Percentiles rank a stretch among this genome's conserved stretches.
Evolutionary conservation across 64 coral and sea anemone species (phyloP).

Genomic region (Hydrozoanthus tunicans): DNA sequence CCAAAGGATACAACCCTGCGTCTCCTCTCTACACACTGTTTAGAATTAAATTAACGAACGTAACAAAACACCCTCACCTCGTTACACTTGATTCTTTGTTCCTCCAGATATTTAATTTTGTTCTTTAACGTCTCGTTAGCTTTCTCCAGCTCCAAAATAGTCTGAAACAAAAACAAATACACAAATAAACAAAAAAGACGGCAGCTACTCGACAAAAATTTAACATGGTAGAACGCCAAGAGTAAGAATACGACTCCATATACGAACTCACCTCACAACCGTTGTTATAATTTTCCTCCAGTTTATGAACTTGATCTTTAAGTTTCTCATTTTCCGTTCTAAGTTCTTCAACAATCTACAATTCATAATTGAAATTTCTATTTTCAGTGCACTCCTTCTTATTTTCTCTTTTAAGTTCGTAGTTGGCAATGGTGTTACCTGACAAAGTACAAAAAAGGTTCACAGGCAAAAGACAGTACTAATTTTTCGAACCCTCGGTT

Average conservation of each 20-base stretch:
- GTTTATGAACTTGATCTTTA: constrained; percentile 1
- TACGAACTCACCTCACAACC: neutral
- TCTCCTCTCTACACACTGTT: too few species aligned
- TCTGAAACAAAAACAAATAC: neutral
- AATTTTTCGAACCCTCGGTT: too few species aligned
- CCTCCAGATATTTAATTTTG: neutral
- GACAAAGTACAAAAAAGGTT: too few species aligned
- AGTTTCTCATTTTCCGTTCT: constrained; percentile 18
- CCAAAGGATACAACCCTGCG: too few species aligned
- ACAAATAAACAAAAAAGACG: too few species aligned
- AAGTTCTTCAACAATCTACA: neutral
- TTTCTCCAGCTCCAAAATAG: neutral
- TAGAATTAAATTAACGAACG: too few species aligned
- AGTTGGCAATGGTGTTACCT: too few species aligned
- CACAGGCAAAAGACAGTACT: too few species aligned
- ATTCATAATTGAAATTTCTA: too few species aligned
- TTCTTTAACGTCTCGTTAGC: neutral
- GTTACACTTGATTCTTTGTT: neutral
- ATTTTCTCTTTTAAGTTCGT: too few species aligned
- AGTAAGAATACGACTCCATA: neutral
- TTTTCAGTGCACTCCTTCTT: neutral
- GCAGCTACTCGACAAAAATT: too few species aligned
- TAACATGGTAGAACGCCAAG: too few species aligned
- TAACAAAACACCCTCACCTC: neutral
- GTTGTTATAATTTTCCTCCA: neutral